These are phyloP conservation scores for Bombus huntii DNA, from an alignment of 1,140 invertebrate species.

Conservation along the genomic window DNA sequence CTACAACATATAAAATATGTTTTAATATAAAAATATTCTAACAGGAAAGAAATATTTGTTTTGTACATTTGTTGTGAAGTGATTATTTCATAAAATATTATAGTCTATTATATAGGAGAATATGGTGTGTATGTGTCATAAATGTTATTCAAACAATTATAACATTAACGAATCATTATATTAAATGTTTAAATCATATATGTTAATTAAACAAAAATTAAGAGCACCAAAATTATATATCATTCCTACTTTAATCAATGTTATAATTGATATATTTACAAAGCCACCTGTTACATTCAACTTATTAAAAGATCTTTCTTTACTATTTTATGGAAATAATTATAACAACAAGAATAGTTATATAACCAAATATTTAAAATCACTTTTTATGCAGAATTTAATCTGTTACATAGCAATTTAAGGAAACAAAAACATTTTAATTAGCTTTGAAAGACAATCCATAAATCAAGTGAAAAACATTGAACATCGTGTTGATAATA, in stretches of 20 bases:
- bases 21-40: slow-evolving; percentile 22
- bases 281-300: slow-evolving; percentile 39
- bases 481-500: not conserved
- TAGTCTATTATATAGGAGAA: not conserved
- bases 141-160: not conserved
- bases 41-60: not conserved
- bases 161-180: not conserved
- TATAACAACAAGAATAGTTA: not conserved
- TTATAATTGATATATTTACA: not conserved
- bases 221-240: not conserved
- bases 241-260: not conserved
- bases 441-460: not conserved
- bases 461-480: not conserved
- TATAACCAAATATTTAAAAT: not conserved
- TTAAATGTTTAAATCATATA: not conserved
- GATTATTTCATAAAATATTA: not conserved
- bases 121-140: not conserved
- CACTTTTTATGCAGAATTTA: not conserved
- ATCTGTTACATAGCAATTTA: not conserved
- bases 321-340: not conserved
- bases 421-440: not conserved
- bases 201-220: not conserved
- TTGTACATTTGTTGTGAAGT: not conserved
- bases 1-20: slow-evolving; percentile 47
- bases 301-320: not conserved